phyloP scores from a whole-genome alignment of 1,140 invertebrate genomes.

The Trissolcus basalis region DNA sequence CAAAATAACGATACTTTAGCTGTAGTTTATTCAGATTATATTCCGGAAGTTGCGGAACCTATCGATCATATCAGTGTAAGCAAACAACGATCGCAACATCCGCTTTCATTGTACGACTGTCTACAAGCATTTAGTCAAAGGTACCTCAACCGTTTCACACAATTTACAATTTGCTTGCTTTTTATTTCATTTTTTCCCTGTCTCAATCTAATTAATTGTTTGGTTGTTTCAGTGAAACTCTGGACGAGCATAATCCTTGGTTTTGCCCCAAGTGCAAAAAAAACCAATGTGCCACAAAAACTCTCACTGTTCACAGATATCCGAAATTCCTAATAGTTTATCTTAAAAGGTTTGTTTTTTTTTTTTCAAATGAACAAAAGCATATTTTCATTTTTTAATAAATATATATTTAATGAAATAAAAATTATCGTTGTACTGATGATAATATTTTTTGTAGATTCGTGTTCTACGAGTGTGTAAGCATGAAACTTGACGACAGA shows the following conservation, averaged over 20 bases:
- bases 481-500: constrained; percentile 83
- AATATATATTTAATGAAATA: too few relatives aligned
- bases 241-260: constrained; percentile 85
- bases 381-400: too few relatives aligned
- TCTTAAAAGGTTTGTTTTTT: constrained; percentile 79
- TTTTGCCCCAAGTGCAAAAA: constrained; percentile 82
- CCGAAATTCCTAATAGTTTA: constrained; percentile 84
- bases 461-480: constrained; percentile 82
- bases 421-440: too few relatives aligned
- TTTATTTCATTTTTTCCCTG: not conserved
- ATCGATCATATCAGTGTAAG: constrained; percentile 74
- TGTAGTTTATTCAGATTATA: constrained; percentile 74
- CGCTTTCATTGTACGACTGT: constrained; percentile 81
- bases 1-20: constrained; percentile 79
- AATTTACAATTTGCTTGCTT: not conserved
- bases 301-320: constrained; percentile 82
- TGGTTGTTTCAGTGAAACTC: constrained; percentile 77
- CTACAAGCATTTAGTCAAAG: constrained; percentile 83
- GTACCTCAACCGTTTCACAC: constrained; percentile 61
- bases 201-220: too few relatives aligned
- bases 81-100: constrained; percentile 73
- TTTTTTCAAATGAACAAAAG: too few relatives aligned
- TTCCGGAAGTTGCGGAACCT: constrained; percentile 64
- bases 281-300: constrained; percentile 84
- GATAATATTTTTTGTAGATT: constrained; percentile 76